A percentile compares a stretch with the other conserved stretches of the same genome.
These are phyloP conservation scores for Ctenopoma kingsleyae DNA, from an alignment of 2,797 vertebrate species.

Conservation along the genomic window DNA sequence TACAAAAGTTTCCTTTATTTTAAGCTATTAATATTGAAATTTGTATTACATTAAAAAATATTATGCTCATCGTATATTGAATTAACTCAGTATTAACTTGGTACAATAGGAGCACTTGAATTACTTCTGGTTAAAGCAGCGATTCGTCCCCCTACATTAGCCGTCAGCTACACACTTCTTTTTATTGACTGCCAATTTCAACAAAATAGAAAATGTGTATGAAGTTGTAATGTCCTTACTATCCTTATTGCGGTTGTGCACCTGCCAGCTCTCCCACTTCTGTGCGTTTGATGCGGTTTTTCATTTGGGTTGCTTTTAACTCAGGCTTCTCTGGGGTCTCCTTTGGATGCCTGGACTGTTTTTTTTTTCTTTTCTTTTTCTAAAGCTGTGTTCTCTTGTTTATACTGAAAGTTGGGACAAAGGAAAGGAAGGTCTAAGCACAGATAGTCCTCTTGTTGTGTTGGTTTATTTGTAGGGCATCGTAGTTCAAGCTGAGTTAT, in stretches of 20 bases:
- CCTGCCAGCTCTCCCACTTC: slow-evolving; percentile 55
- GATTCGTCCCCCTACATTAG: slow-evolving; percentile 6
- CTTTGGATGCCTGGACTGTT: slow-evolving; percentile 40
- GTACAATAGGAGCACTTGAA: neutral
- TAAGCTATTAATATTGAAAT: too few species aligned
- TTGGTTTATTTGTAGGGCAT: slow-evolving; percentile 11
- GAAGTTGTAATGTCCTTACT: slow-evolving; percentile 50
- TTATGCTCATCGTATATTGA: neutral
- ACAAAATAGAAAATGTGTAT: slow-evolving; percentile 41
- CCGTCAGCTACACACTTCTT: slow-evolving; percentile 34
- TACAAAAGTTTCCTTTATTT: too few species aligned
- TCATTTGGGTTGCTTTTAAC: slow-evolving; percentile 61
- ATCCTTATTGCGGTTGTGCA: slow-evolving; percentile 45
- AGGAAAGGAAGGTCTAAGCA: slow-evolving; percentile 15
- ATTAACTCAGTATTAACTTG: neutral
- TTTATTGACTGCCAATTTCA: slow-evolving; percentile 48
- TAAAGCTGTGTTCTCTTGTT: slow-evolving; percentile 23
- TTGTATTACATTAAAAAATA: neutral
- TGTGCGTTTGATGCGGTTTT: slow-evolving; percentile 64
- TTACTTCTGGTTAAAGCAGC: slow-evolving; percentile 2
- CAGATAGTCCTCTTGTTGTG: slow-evolving; percentile 10
- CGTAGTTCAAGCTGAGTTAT: slow-evolving; percentile 4
- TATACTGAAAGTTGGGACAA: slow-evolving; percentile 11
- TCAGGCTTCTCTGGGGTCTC: slow-evolving; percentile 58
- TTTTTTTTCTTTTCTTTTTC: slow-evolving; percentile 27